A percentile compares a stretch with the other conserved stretches of the same genome.
Conservation (phyloP, 2,888 invertebrate genomes). For the Cephus nigrinus region DNA sequence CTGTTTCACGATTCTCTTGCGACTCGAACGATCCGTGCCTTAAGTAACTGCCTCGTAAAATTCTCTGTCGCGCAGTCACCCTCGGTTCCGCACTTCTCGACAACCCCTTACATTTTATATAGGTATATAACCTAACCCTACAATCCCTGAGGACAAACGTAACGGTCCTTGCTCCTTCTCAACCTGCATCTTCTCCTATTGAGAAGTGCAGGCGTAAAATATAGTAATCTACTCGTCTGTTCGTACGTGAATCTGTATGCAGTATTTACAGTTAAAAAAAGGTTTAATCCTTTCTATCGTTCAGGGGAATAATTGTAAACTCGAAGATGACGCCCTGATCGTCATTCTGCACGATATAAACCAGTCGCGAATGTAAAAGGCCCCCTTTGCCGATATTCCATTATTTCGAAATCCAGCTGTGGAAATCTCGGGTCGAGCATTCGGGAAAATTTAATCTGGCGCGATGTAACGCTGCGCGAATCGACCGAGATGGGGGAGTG, state of each 20-base stretch:
- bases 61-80: neutral
- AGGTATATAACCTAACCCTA: neutral
- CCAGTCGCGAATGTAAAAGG: neutral
- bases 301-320: neutral
- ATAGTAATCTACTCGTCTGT: neutral
- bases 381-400: neutral
- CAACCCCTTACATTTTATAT: neutral
- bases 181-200: neutral
- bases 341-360: neutral
- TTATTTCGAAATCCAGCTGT: neutral
- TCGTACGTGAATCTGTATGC: neutral
- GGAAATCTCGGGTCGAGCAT: constrained; percentile 7
- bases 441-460: constrained; percentile 42
- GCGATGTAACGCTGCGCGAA: constrained; percentile 38
- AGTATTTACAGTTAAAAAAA: neutral
- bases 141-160: neutral
- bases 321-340: neutral
- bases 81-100: neutral
- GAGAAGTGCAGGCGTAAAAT: too few species aligned
- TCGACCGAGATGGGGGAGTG: constrained; percentile 17
- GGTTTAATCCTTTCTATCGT: neutral
- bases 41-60: constrained; percentile 4
- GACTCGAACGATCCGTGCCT: constrained; percentile 1
- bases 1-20: neutral
- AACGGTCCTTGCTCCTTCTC: neutral